Percentiles rank a stretch among this genome's conserved stretches.
Conservation (phyloP, 2,888 invertebrate species). For the Drosophila anomalipes region DNA sequence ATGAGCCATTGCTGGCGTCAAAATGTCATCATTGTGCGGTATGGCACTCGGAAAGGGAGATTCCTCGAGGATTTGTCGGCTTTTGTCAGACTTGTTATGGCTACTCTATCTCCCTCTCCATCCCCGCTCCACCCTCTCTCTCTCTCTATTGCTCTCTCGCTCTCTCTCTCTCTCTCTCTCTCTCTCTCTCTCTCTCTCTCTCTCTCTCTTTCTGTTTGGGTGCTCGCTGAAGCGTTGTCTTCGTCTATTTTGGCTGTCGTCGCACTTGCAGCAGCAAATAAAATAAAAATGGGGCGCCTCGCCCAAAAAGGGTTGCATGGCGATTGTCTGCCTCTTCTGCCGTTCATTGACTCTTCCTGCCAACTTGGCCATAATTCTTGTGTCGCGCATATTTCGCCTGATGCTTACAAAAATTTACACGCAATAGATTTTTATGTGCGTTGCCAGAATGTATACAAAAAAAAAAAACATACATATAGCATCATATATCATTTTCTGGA, state of each 20-base stretch:
- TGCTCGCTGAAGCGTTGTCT: constrained; percentile 24
- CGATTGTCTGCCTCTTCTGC: constrained; percentile 14
- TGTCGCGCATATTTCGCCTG: constrained; percentile 53
- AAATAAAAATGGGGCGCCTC: constrained; percentile 40
- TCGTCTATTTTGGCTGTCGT: constrained; percentile 46
- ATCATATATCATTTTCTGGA: constrained; percentile 57
- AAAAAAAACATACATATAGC: constrained; percentile 27
- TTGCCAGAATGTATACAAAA: constrained; percentile 53
- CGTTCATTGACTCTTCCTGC: constrained; percentile 67
- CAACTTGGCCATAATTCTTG: constrained; percentile 68
- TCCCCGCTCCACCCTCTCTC: background rate
- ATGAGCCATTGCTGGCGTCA: constrained; percentile 84
- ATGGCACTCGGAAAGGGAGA: constrained; percentile 33
- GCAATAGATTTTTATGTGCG: constrained; percentile 81
- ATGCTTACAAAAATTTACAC: constrained; percentile 75
- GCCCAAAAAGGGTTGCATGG: constrained; percentile 57
- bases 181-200: background rate
- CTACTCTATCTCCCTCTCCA: constrained; percentile 3
- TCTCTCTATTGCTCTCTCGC: no score
- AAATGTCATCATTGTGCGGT: constrained; percentile 70
- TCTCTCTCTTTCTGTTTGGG: constrained; percentile 10
- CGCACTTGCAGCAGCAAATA: constrained; percentile 53
- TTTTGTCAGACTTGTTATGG: constrained; percentile 58
- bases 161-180: background rate
- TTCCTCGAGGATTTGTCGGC: constrained; percentile 49